Base-by-base conservation (phyloP, 2,113 vertebrate species). In the Oreochromis aureus region DNA sequence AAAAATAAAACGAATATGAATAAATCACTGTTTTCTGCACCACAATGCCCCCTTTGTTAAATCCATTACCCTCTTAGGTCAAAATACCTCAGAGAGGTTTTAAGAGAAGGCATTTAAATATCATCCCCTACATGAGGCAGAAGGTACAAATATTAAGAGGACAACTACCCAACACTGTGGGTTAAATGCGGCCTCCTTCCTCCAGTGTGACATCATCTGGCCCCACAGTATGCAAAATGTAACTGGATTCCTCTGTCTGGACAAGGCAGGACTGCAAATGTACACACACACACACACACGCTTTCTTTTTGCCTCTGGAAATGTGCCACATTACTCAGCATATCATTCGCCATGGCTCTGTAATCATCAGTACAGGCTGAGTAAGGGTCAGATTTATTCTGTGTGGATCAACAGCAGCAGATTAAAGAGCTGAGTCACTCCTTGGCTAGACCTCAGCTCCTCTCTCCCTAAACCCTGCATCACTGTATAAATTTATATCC, bases 391-490 rank as follows among this genome's bases (percentile, higher is more conserved):
- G 69, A 92, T 92, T 94, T 93, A 90, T 94, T 92, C 90, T 22
- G 85, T 89, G 69, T 73, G 87, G 85, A 91, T 89, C 91, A 85
- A 85, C 91, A 83, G 87, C 80, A 83, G 85, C 7, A 16, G 90
- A 93, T 90, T 93, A 91, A 90, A 93, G 30, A 24, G 89, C 90
- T 88, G 94, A 95, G 87, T 95, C 94, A 95, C 83, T 86, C 30
- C 80, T 87, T 48, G 84, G 90, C 84, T 22, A 63, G 41, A 83
- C 78, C n/a, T 16, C 7, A 5, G 11, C 34, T 7, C 83, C 55
- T 83, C 82, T 69, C 84, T 48, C 66, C 51, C 85, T 13, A 22
- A 46, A 53, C 2, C 19, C 80, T 5, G 53, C 27, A 76, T 81
- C 41, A n/a, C 46, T 27, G 27, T 15, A 18, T 34, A 32, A 34